Conservation (phyloP, 2,888 invertebrate genomes). For the Orchesellides sinensis region DNA sequence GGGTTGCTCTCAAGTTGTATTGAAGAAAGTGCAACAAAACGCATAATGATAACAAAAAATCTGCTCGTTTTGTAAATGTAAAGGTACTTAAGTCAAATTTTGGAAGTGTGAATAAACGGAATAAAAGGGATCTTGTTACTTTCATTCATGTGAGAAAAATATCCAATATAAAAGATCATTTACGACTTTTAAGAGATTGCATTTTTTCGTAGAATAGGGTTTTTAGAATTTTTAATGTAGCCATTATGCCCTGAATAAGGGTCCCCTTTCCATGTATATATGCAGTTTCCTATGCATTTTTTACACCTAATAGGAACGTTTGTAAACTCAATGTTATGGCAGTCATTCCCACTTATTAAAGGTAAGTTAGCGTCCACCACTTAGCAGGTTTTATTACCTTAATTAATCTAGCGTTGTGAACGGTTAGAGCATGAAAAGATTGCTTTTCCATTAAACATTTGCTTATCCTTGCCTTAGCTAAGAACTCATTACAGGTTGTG, state of each 20-base stretch:
- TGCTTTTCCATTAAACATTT: no score
- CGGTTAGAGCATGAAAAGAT: no score
- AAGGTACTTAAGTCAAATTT: conserved; percentile 44
- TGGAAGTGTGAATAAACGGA: not conserved
- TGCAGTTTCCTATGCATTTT: not conserved
- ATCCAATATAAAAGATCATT: not conserved
- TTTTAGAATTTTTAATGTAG: no score
- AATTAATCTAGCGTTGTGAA: no score
- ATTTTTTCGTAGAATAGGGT: not conserved
- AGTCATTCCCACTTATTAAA: not conserved
- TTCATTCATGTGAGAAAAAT: conserved; percentile 22
- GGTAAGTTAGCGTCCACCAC: not conserved
- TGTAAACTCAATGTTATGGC: not conserved
- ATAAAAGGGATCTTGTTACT: conserved; percentile 23
- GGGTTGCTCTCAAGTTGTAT: not conserved
- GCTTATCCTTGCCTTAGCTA: no score
- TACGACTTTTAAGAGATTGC: conserved; percentile 2
- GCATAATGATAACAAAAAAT: not conserved
- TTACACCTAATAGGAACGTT: not conserved
- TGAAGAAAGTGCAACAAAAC: not conserved
- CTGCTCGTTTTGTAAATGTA: not conserved
- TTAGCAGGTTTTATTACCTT: no score
- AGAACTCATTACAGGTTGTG: no score
- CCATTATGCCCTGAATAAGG: not conserved
- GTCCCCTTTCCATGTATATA: not conserved